Base-by-base conservation (phyloP, 2,113 vertebrate species). In the Polypterus senegalus region DNA sequence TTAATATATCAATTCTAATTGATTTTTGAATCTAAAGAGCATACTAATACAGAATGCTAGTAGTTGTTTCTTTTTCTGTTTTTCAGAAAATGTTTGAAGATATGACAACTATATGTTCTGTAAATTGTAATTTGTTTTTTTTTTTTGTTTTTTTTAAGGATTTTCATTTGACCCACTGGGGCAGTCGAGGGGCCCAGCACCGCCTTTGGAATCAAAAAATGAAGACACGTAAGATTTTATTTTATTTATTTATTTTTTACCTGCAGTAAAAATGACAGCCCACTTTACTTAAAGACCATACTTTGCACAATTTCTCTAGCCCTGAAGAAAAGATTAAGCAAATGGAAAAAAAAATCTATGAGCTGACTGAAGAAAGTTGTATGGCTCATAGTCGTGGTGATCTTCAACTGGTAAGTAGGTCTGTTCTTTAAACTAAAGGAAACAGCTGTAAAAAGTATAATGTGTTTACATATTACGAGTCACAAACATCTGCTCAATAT, bases 301-400 rank as follows among this genome's bases (percentile, higher is more conserved):
- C 27, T 27, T 27, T 27, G 27, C 27, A 27, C 27, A 27, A 5
- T 67, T 63, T 11, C 74, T 76, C 72, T 69, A 98, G 95, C 61
- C 88, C 88, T 54, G 93, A 98, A 73, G 95, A 97, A 75, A 97
- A 92, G 73, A 90, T 94, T 65, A 91, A 86, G 76, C 90, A 93
- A 53, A 71, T 99, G 75, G 96, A 98, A 80, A 99, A 92, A 82
- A 92, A 90, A 78, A 92, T 97, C 56, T 95, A 93, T 61, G 91
- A 97, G 55, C 74, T 98, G 70, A 89, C 97, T 63, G 90, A 97
- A 76, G 95, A 99, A 82, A 99, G 96, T 79, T 97, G 92, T 75
- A 75, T 95, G 73, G 93, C 92, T 6, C 89, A 90, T 65, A 89
- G 89, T 69, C 79, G 63, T 61, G 93, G 91, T 67, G 86, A 90